Base-by-base conservation (phyloP, 2,113 vertebrate species). In the Peromyscus californicus region DNA sequence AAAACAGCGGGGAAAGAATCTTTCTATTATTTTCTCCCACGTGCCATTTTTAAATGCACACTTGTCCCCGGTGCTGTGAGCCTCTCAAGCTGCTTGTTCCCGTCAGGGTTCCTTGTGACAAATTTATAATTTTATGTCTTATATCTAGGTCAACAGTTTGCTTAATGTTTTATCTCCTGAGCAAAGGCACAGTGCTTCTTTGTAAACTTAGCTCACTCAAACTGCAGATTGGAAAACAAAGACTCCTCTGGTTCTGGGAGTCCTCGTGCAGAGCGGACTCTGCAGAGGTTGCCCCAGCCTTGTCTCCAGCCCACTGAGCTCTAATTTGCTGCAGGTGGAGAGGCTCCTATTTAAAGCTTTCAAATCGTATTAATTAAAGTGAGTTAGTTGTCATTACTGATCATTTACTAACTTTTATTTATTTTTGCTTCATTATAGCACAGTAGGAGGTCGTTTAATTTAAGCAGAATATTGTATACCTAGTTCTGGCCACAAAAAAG, bases 131-230 rank as follows among this genome's bases (percentile, higher is more conserved):
- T 97, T 97, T 94, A 26, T 80, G 57, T 96, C 86, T 96, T 95
- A 96, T 97, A 97, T 97, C 97, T 97, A 92, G 94, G 96, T 96
- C 95, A 97, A 61, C 93, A 93, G 97, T 97, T 97, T 95, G 96
- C 96, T 96, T 97, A 95, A 95, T 91, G 93, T 96, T 97, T 96
- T 96, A 97, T 95, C 97, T 97, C 70, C 86, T 79, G 79, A 96
- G 89, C 67, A 96, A 90, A 96, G 94, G 74, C 97, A 95, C 83
- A 76, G 86, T 75, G 45, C 83, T 97, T 93, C 94, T 97, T 96
- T 97, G 93, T 96, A 94, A 96, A 95, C 89, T 97, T 98, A 97
- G 97, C 97, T 93, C 95, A 51, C 45, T 90, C 86, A 95, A 90
- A 97, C 84, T 69, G 92, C 91, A 96, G 91, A 96, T 93, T 95